Percentiles rank a stretch among this genome's conserved stretches.
Conservation (phyloP, 2,113 vertebrate genomes). For the Dasypus novemcinctus region DNA sequence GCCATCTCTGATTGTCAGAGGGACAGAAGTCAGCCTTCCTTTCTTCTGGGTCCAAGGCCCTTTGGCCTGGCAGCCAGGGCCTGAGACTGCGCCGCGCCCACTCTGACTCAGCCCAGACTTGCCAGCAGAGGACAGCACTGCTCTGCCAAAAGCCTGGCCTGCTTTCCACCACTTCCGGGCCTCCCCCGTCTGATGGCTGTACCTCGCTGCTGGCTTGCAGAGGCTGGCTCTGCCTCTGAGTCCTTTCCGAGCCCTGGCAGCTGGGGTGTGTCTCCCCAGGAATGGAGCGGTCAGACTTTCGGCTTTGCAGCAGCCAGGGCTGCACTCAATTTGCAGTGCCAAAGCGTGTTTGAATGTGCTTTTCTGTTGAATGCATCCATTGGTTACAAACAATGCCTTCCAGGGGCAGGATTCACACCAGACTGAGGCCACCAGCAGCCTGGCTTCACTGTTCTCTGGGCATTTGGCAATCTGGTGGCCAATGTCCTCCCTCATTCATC, state of each 20-base stretch:
- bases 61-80: accelerated
- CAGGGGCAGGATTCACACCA: not conserved
- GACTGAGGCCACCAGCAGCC: not conserved
- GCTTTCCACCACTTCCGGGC: not conserved
- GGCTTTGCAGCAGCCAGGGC: not conserved
- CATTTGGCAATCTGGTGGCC: not conserved
- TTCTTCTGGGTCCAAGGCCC: not conserved
- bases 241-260: no score
- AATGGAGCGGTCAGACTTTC: not conserved
- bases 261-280: not conserved
- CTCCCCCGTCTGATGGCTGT: accelerated
- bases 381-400: not conserved
- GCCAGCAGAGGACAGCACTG: conserved; percentile 84
- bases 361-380: not conserved
- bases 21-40: not conserved
- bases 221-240: not conserved
- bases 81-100: accelerated
- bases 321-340: not conserved
- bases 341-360: not conserved
- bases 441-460: not conserved
- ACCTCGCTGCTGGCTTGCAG: not conserved
- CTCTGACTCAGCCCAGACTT: not conserved
- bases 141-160: conserved; percentile 37
- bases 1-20: not conserved
- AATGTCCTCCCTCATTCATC: not conserved